Evolutionary conservation across 2,888 invertebrate genomes (phyloP).

Genomic region (Fragum whitleyi): DNA sequence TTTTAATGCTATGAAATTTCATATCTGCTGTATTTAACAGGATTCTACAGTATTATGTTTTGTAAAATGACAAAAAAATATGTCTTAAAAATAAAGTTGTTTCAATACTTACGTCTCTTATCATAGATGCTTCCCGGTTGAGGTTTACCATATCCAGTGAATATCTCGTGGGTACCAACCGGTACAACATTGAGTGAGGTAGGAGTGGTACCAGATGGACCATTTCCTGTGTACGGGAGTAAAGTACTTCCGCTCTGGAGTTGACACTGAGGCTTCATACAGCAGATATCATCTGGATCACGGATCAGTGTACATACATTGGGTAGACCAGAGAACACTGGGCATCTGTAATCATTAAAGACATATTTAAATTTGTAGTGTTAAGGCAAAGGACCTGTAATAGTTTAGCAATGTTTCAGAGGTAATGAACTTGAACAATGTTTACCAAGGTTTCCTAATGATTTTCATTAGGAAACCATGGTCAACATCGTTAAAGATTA

Average conservation of each 20-base stretch:
- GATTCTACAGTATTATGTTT: too few relatives aligned
- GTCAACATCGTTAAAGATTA: too few relatives aligned
- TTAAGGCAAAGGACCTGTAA: too few relatives aligned
- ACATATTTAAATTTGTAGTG: too few relatives aligned
- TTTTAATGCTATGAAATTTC: too few relatives aligned
- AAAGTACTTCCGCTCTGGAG: conserved; percentile 55
- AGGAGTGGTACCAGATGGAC: conserved; percentile 66
- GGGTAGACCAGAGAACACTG: conserved; percentile 72
- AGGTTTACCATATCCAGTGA: conserved; percentile 68
- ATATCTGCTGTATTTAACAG: too few relatives aligned
- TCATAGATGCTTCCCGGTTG: conserved; percentile 50
- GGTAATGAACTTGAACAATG: too few relatives aligned
- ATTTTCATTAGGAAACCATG: too few relatives aligned
- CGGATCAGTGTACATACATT: conserved; percentile 69
- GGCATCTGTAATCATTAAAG: conserved; percentile 69
- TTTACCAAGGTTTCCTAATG: too few relatives aligned
- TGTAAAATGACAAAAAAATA: too few relatives aligned
- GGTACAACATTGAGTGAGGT: conserved; percentile 69
- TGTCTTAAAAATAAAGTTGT: too few relatives aligned
- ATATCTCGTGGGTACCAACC: conserved; percentile 71
- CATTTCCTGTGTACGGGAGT: conserved; percentile 60
- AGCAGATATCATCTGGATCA: conserved; percentile 72
- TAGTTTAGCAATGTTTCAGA: too few relatives aligned
- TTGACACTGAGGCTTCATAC: conserved; percentile 72
- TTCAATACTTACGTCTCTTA: conserved; percentile 47